These are phyloP conservation scores for Microtus oregoni DNA, from an alignment of 2,113 vertebrate species.

Conservation along the genomic window DNA sequence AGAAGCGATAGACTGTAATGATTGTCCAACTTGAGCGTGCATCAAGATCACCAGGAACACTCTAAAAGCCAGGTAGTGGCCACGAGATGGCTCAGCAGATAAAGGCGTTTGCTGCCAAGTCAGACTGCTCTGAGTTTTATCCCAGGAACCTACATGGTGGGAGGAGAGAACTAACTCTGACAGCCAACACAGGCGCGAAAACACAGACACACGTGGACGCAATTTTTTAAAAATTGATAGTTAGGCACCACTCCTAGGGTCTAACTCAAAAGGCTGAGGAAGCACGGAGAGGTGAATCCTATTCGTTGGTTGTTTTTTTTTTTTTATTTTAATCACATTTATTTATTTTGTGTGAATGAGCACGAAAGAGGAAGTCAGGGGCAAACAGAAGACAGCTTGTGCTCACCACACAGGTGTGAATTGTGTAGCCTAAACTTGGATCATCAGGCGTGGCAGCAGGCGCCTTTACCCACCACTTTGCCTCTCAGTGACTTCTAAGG, in stretches of 20 bases:
- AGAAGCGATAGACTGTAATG: not conserved
- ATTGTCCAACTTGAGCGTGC: too few relatives aligned
- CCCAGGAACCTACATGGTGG: not conserved
- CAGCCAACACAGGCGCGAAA: not conserved
- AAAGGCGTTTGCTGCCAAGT: not conserved
- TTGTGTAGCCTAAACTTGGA: not conserved
- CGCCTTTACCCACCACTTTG: not conserved
- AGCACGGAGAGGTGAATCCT: too few relatives aligned
- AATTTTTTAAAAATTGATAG: not conserved
- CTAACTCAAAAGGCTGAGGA: not conserved
- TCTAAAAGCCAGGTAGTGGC: not conserved
- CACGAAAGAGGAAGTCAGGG: not conserved
- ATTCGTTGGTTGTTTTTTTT: too few relatives aligned
- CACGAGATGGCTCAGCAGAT: not conserved
- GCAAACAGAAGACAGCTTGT: not conserved
- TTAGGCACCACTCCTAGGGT: not conserved
- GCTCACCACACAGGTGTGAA: not conserved
- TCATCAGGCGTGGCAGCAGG: not conserved
- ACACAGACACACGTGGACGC: too few relatives aligned
- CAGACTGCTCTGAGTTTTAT: not conserved
- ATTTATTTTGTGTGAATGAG: not conserved
- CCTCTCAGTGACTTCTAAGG: not conserved
- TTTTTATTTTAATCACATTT: not conserved
- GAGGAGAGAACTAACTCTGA: not conserved
- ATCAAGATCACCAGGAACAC: not conserved